These are phyloP conservation scores for Drosophila peninsularis DNA, from an alignment of 2,888 invertebrate species.

Conservation along the genomic window DNA sequence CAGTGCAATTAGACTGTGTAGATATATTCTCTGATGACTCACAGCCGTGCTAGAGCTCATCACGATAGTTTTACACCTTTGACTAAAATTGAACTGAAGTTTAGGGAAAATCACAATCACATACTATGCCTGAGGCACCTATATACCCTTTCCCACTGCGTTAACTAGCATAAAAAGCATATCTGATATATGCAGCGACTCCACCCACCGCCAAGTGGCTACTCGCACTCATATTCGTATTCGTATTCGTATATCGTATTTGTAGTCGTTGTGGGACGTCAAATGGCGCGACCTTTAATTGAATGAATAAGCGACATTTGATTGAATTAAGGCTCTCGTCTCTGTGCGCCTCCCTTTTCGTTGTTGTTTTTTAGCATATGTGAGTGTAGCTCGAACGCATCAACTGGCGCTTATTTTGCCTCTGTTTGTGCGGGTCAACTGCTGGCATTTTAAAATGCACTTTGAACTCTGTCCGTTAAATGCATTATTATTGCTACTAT, in stretches of 20 bases:
- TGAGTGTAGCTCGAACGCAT: conserved; percentile 11
- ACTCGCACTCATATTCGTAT: conserved; percentile 25
- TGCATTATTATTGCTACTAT: conserved; percentile 20
- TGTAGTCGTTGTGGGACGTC: conserved; percentile 63
- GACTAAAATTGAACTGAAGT: too few relatives aligned
- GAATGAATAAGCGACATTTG: conserved; percentile 82
- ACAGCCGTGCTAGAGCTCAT: not conserved
- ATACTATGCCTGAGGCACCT: too few relatives aligned
- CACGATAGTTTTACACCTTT: not conserved
- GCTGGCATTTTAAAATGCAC: conserved; percentile 59
- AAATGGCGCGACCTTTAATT: conserved; percentile 83
- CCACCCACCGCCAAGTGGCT: conserved; percentile 10
- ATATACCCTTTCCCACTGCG: not conserved
- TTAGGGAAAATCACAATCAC: too few relatives aligned
- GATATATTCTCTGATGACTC: not conserved
- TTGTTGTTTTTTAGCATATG: conserved; percentile 22
- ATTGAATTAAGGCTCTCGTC: conserved; percentile 73
- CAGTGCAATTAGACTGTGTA: not conserved
- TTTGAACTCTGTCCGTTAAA: conserved; percentile 53
- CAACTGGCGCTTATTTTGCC: conserved; percentile 54
- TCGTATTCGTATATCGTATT: conserved; percentile 36
- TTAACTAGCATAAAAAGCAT: conserved; percentile 7
- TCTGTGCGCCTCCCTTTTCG: conserved; percentile 19
- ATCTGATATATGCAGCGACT: conserved; percentile 18
- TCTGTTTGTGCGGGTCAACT: conserved; percentile 42